Conservation (phyloP, 64 coral and sea anemone species). For the Platygyra sinensis region DNA sequence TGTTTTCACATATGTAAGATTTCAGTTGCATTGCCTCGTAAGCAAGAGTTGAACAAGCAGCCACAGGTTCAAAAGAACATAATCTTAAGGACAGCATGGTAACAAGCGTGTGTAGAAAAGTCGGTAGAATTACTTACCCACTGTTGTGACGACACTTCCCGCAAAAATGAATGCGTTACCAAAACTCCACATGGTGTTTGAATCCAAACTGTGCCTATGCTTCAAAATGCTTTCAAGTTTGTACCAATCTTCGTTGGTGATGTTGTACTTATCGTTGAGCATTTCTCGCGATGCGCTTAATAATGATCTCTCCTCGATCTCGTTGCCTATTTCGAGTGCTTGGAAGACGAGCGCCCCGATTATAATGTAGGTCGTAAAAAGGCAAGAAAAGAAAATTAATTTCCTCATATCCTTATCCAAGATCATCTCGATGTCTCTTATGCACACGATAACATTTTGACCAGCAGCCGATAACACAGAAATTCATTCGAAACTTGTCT, state of each 20-base stretch:
- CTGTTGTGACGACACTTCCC: background rate
- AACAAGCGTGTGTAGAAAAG: no score
- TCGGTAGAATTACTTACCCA: background rate
- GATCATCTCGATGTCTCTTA: background rate
- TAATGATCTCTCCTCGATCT: background rate
- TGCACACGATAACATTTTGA: background rate
- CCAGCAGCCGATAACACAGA: background rate
- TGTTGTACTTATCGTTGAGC: background rate
- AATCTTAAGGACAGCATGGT: no score
- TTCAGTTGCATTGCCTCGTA: no score
- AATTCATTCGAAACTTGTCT: background rate
- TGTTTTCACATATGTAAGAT: no score
- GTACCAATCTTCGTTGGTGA: background rate
- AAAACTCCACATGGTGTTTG: background rate
- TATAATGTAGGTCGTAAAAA: background rate
- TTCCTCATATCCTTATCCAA: background rate
- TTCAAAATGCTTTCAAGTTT: background rate
- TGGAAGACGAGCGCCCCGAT: background rate
- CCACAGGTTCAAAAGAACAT: no score
- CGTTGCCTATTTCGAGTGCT: background rate
- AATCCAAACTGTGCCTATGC: background rate
- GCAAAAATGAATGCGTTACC: background rate
- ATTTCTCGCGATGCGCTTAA: background rate
- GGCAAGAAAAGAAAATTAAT: background rate
- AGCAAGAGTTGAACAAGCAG: no score